Percentiles rank a stretch among this genome's conserved stretches.
These are phyloP conservation scores for Hypocryptadius cinnamomeus DNA, from an alignment of 2,113 vertebrate genomes.

Conservation along the genomic window DNA sequence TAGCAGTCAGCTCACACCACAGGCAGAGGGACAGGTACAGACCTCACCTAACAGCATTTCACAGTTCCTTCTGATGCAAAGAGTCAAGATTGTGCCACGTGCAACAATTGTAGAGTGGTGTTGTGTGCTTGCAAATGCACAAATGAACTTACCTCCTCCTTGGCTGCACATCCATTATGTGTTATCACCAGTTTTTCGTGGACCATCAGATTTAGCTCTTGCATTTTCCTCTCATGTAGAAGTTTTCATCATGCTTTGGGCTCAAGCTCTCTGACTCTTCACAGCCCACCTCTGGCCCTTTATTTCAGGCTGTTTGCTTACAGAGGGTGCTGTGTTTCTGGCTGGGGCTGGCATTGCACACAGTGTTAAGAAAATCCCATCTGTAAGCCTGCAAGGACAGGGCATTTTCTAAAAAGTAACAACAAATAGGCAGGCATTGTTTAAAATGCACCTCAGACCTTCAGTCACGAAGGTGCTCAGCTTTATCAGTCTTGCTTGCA, in stretches of 20 bases:
- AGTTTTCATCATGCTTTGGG: constrained; percentile 72
- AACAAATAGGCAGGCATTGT: neutral
- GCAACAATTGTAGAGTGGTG: neutral
- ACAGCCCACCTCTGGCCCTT: constrained; percentile 72
- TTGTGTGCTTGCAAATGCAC: neutral
- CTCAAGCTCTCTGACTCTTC: constrained; percentile 42
- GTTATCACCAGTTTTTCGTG: neutral
- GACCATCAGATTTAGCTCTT: neutral
- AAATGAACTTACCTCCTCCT: neutral
- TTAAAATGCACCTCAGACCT: neutral
- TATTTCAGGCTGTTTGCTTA: constrained; percentile 75
- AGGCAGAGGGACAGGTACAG: neutral
- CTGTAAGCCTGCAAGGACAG: neutral
- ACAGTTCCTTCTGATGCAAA: neutral
- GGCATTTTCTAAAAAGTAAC: neutral
- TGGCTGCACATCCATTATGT: neutral
- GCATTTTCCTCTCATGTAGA: neutral
- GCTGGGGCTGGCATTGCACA: neutral
- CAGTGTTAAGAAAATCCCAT: neutral
- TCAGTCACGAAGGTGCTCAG: neutral
- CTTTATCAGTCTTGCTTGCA: neutral
- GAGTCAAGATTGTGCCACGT: rapidly evolving
- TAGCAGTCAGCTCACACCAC: neutral
- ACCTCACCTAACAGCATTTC: neutral
- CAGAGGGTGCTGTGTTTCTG: constrained; percentile 57